Conservation (phyloP, 2,113 vertebrate species). For the Ursus arctos region DNA sequence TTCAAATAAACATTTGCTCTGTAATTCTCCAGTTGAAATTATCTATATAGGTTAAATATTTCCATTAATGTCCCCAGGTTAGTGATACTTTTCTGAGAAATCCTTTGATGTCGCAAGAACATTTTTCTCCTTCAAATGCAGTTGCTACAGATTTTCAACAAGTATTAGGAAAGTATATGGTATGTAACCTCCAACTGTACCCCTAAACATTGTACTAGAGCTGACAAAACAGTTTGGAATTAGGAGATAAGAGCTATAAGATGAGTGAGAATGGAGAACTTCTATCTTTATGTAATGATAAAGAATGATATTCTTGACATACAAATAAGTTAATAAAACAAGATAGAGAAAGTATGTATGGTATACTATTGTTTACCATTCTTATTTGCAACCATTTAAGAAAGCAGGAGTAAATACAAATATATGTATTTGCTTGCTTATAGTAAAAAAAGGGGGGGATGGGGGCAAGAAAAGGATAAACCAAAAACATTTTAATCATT, state of each 20-base stretch:
- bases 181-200: slow-evolving; percentile 62
- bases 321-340: slow-evolving; percentile 17
- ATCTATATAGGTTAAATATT: slow-evolving; percentile 25
- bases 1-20: slow-evolving; percentile 39
- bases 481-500: neutral
- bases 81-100: slow-evolving; percentile 84
- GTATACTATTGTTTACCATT: neutral
- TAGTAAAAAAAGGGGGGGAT: neutral
- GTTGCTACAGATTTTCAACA: slow-evolving; percentile 80
- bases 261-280: neutral
- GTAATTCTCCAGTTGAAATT: slow-evolving; percentile 38
- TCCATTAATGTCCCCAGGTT: slow-evolving; percentile 82
- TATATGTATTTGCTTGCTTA: slow-evolving; percentile 5
- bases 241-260: neutral
- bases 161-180: slow-evolving; percentile 75
- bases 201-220: neutral
- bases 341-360: neutral
- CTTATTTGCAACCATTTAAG: neutral
- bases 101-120: slow-evolving; percentile 79
- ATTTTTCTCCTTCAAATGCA: slow-evolving; percentile 86
- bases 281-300: neutral
- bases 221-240: neutral
- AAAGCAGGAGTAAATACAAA: slow-evolving; percentile 50
- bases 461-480: neutral
- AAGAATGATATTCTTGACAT: neutral